Evolutionary conservation across 2,797 vertebrate genomes (phyloP).

Genomic region (Uromys caudimaculatus): DNA sequence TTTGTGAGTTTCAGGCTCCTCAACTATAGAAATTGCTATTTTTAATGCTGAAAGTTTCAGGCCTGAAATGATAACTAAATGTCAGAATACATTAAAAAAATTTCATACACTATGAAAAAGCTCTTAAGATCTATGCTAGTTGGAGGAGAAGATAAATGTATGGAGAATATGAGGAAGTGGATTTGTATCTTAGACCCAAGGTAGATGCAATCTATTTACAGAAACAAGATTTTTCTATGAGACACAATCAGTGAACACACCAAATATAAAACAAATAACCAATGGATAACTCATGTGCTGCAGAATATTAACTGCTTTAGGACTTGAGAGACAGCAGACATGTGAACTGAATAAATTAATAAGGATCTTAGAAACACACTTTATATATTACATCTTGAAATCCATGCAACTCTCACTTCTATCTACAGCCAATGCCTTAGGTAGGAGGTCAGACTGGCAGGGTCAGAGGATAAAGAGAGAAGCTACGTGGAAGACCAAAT

Average conservation of each 20-base stretch:
- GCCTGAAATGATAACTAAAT: background rate
- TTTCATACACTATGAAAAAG: background rate
- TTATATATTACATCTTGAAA: background rate
- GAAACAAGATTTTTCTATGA: conserved; percentile 56
- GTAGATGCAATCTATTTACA: conserved; percentile 46
- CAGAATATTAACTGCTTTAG: conserved; percentile 53
- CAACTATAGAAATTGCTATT: background rate
- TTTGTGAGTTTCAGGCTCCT: background rate
- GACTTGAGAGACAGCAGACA: background rate
- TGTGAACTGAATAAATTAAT: conserved; percentile 46
- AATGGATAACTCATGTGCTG: background rate
- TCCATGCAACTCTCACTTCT: background rate
- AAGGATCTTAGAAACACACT: background rate
- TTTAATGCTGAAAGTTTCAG: background rate
- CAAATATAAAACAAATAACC: conserved; percentile 49
- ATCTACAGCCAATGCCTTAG: background rate
- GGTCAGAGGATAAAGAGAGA: background rate
- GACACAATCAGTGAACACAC: conserved; percentile 44
- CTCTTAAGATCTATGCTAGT: background rate
- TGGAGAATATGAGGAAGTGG: background rate
- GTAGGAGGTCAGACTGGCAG: background rate
- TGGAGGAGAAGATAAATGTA: background rate
- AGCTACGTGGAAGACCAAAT: background rate
- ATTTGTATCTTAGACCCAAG: background rate
- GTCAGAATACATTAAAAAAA: background rate